Percentiles rank a stretch among this genome's conserved stretches.
Evolutionary conservation across 2,113 vertebrate species (phyloP).

Genomic region (Urocolius indicus): DNA sequence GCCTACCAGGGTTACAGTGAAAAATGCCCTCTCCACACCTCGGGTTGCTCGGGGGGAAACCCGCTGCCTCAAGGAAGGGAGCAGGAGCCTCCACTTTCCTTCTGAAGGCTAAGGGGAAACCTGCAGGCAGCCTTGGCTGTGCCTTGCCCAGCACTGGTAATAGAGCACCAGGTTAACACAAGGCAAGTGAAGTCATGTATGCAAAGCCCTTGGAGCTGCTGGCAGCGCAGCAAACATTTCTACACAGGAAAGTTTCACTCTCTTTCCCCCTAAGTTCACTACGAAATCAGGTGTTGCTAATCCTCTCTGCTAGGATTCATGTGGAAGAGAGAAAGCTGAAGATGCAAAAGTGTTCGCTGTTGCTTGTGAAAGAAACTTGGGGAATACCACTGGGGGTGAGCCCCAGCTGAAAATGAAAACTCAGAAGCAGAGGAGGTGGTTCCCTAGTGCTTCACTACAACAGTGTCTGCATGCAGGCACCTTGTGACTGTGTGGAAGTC

Average conservation of each 20-base stretch:
- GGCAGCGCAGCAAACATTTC: background rate
- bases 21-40: background rate
- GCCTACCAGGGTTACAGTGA: rapidly evolving
- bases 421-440: background rate
- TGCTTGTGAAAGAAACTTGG: background rate
- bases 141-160: rapidly evolving
- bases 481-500: rapidly evolving
- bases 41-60: background rate
- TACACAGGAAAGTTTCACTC: background rate
- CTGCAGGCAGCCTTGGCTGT: background rate
- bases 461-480: rapidly evolving
- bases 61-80: background rate
- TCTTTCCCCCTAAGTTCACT: background rate
- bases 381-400: background rate
- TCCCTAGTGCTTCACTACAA: background rate
- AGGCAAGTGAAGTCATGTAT: background rate
- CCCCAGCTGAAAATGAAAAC: background rate
- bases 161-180: no score
- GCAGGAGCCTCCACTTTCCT: rapidly evolving
- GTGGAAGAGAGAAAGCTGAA: background rate
- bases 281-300: background rate
- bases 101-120: rapidly evolving
- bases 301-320: rapidly evolving
- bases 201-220: background rate
- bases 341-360: background rate